These are phyloP conservation scores for Terrapene triunguis DNA, from an alignment of 2,113 vertebrate genomes.

Conservation along the genomic window DNA sequence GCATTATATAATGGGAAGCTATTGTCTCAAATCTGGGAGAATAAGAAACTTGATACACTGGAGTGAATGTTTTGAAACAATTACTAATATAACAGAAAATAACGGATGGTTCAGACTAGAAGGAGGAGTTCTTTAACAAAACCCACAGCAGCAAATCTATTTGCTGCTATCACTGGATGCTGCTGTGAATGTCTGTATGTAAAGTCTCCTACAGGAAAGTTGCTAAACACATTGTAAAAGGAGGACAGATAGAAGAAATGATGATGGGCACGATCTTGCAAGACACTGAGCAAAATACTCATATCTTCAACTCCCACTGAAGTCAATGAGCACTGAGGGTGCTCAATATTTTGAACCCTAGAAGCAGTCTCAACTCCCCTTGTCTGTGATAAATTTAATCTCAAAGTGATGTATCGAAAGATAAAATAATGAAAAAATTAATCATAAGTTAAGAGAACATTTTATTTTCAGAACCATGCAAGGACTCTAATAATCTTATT, in stretches of 20 bases:
- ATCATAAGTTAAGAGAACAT: background rate
- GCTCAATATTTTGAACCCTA: background rate
- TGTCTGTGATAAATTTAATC: background rate
- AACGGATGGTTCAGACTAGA: background rate
- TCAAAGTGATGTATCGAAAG: background rate
- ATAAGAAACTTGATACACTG: background rate
- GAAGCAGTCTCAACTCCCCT: background rate
- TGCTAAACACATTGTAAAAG: background rate
- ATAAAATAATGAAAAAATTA: background rate
- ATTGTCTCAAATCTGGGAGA: background rate
- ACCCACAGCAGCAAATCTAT: background rate
- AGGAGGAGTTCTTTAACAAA: background rate
- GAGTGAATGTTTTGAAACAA: background rate
- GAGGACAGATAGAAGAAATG: background rate
- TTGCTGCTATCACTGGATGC: background rate
- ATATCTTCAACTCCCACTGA: background rate
- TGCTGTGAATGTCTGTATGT: background rate
- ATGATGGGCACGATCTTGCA: background rate
- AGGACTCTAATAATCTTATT: background rate
- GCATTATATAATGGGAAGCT: background rate
- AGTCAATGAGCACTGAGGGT: background rate
- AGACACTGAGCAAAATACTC: background rate
- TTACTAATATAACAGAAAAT: background rate
- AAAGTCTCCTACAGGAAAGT: background rate
- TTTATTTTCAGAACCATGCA: background rate